phyloP scores from a whole-genome alignment of 2,888 invertebrate genomes.

The Drosophila limbata region DNA sequence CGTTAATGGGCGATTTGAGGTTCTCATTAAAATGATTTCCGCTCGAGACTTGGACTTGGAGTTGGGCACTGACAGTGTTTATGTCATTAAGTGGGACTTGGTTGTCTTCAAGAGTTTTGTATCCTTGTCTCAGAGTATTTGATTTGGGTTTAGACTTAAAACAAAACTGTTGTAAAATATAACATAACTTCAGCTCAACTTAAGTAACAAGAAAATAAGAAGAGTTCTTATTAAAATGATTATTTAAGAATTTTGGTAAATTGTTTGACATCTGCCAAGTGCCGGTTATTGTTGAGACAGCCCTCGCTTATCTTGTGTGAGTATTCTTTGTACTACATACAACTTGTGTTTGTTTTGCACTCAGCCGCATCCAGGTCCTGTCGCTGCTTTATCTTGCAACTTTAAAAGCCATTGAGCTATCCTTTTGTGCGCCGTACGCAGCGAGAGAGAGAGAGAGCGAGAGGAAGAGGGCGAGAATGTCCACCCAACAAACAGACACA shows the following conservation, averaged over 20 bases:
- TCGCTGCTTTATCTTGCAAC: slow-evolving; percentile 50
- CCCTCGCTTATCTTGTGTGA: slow-evolving; percentile 42
- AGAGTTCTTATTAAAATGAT: slow-evolving; percentile 18
- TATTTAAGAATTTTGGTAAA: slow-evolving; percentile 18
- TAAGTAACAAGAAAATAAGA: slow-evolving; percentile 9
- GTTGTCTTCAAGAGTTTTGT: slow-evolving; percentile 29
- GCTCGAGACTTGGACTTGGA: slow-evolving; percentile 41
- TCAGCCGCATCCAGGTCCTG: slow-evolving; percentile 47
- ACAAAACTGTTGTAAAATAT: too few species aligned
- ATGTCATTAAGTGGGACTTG: slow-evolving; percentile 71
- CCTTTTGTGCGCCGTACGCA: slow-evolving; percentile 64
- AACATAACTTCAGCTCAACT: too few species aligned
- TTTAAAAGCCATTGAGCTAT: slow-evolving; percentile 66
- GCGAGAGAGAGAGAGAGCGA: slow-evolving; percentile 1
- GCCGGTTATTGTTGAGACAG: slow-evolving; percentile 30
- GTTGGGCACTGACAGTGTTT: slow-evolving; percentile 44
- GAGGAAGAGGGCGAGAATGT: background rate
- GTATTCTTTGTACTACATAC: slow-evolving; percentile 25
- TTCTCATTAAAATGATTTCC: slow-evolving; percentile 74
- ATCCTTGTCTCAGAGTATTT: slow-evolving; percentile 39
- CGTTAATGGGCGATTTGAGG: slow-evolving; percentile 30
- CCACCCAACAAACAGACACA: slow-evolving; percentile 18
- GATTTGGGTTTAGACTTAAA: slow-evolving; percentile 14
- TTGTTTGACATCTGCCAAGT: slow-evolving; percentile 25
- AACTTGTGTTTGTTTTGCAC: slow-evolving; percentile 51